Conservation (phyloP, 2,113 vertebrate species). For the Zapus hudsonius region DNA sequence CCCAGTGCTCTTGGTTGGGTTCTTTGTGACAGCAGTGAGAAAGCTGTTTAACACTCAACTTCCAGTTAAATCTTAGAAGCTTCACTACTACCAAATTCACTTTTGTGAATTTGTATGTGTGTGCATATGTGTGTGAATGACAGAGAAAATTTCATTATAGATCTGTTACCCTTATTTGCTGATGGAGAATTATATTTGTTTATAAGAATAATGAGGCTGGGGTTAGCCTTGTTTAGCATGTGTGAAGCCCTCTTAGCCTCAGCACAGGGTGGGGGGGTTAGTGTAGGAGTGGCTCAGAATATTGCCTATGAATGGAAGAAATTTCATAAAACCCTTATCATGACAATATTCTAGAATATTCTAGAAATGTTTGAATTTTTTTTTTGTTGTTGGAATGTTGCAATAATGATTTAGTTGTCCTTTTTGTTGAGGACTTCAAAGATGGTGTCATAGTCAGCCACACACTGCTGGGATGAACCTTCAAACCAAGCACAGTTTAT, state of each 20-base stretch:
- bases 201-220: neutral
- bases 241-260: too few relatives aligned
- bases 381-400: too few relatives aligned
- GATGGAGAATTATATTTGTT: neutral
- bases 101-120: neutral
- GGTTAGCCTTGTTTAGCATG: neutral
- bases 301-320: neutral
- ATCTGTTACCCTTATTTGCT: conserved; percentile 36
- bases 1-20: too few relatives aligned
- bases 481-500: too few relatives aligned
- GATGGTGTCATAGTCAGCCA: too few relatives aligned
- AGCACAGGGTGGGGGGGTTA: too few relatives aligned
- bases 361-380: neutral
- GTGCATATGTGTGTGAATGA: neutral
- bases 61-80: neutral
- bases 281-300: too few relatives aligned
- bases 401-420: neutral
- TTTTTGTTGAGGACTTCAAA: too few relatives aligned
- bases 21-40: too few relatives aligned
- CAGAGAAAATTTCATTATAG: neutral
- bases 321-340: neutral
- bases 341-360: neutral
- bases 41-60: too few relatives aligned
- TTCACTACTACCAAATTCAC: neutral
- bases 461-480: too few relatives aligned